Percentiles rank a stretch among this genome's conserved stretches.
Evolutionary conservation across 2,888 invertebrate genomes (phyloP).

Genomic region (Clivina fossor): DNA sequence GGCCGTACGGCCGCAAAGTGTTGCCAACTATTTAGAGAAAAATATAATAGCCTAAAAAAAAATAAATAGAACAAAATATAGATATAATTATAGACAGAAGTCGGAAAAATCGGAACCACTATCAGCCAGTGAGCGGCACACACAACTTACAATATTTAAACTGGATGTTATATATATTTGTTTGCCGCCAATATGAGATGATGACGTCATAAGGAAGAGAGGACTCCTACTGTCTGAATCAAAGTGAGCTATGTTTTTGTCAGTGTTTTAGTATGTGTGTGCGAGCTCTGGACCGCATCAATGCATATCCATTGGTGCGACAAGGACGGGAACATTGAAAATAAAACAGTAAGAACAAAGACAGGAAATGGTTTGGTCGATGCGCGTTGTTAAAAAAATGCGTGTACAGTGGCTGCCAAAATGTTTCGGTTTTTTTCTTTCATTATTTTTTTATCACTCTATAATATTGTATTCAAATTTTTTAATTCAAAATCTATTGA

Average conservation of each 20-base stretch:
- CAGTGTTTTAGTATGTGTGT: slow-evolving; percentile 16
- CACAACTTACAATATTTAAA: neutral
- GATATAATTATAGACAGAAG: slow-evolving; percentile 25
- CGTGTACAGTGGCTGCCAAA: slow-evolving; percentile 19
- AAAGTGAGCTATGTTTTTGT: slow-evolving; percentile 14
- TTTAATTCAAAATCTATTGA: neutral
- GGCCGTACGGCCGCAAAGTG: slow-evolving; percentile 21
- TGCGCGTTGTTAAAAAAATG: slow-evolving; percentile 31
- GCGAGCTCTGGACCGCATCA: slow-evolving; percentile 17
- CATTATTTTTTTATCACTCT: neutral
- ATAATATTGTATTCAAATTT: neutral
- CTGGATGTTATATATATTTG: neutral
- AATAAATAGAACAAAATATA: slow-evolving; percentile 29
- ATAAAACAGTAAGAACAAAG: slow-evolving; percentile 35
- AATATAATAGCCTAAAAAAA: slow-evolving; percentile 27
- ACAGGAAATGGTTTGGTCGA: slow-evolving; percentile 35
- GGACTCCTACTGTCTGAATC: slow-evolving; percentile 29
- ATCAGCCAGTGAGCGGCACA: slow-evolving; percentile 6
- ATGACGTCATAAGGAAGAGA: slow-evolving; percentile 23
- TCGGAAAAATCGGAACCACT: neutral
- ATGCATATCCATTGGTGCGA: slow-evolving; percentile 27
- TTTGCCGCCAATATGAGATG: slow-evolving; percentile 15
- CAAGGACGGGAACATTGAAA: slow-evolving; percentile 29
- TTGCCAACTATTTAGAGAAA: slow-evolving; percentile 30
- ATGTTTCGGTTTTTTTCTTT: slow-evolving; percentile 1